These are phyloP conservation scores for Thaumetopoea pityocampa DNA, from an alignment of 1,140 invertebrate genomes.

Conservation along the genomic window DNA sequence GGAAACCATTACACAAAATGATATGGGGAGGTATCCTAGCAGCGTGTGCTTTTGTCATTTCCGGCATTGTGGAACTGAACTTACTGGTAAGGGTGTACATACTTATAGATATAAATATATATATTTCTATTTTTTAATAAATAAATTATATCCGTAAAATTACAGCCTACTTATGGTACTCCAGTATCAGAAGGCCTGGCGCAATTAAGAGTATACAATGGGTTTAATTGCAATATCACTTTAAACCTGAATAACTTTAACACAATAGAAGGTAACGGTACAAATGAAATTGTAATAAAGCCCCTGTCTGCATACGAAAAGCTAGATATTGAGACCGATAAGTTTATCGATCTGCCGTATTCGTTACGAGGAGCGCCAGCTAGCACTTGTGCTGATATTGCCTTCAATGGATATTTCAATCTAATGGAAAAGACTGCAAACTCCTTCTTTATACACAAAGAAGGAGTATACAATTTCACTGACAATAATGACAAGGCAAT, in stretches of 20 bases:
- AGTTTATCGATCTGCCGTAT: conserved; percentile 42
- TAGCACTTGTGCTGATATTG: conserved; percentile 33
- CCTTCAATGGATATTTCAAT: conserved; percentile 33
- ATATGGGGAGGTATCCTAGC: conserved; percentile 90
- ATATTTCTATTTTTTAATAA: background rate
- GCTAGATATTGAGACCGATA: conserved; percentile 38
- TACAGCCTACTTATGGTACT: conserved; percentile 65
- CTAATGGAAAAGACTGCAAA: conserved; percentile 58
- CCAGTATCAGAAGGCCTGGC: conserved; percentile 53
- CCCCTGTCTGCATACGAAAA: conserved; percentile 51
- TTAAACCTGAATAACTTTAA: conserved; percentile 23
- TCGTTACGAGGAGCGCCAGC: conserved; percentile 34
- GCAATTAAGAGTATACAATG: conserved; percentile 62
- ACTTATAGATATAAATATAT: background rate
- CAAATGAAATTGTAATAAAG: conserved; percentile 24
- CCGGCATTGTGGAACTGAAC: conserved; percentile 88
- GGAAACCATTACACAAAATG: conserved; percentile 89
- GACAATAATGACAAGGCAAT: conserved; percentile 64
- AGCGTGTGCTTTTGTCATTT: conserved; percentile 89
- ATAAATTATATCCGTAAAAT: conserved; percentile 26
- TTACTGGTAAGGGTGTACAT: conserved; percentile 78
- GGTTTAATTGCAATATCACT: conserved; percentile 54
- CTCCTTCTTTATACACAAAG: conserved; percentile 64
- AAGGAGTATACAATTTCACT: conserved; percentile 42
- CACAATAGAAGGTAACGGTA: conserved; percentile 5